Base-by-base conservation (phyloP, 2,113 vertebrate genomes). In the Zapornia atra region DNA sequence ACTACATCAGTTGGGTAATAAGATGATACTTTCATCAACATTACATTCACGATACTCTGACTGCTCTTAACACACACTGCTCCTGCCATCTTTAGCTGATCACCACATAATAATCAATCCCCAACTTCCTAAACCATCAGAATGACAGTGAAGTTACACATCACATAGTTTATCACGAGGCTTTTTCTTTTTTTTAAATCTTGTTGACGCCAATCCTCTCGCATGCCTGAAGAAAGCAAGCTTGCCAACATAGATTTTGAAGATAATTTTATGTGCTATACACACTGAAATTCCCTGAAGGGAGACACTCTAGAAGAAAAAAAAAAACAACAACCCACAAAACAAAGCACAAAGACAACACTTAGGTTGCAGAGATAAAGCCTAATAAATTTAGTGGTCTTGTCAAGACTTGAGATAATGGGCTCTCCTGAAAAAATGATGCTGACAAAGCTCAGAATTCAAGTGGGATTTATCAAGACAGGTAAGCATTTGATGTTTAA, bases 351-450 rank as follows among this genome's bases (percentile, higher is more conserved):
- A 13, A 87, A 84, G 34, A 89, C 56, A 92, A 84, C 56, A 81
- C 6, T 17, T 54, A 68, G 18, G n/a, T 75, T 91, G 86, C 76
- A 10, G 6, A 95, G 89, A 95, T 89, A 94, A 88, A 71, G 61
- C n/a, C 69, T 86, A 88, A 90, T 77, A 94, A 92, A 86, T 94
- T 91, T 70, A 81, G 38, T 34, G 18, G 38, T 82, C 83, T 82
- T 86, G 69, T 89, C 89, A 91, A 86, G 80, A 83, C 42, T 65
- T 21, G 40, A 66, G 64, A 59, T 73, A 96, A 84, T 6, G 18
- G 28, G 36, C 17, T 82, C 17, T 38, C 26, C 44, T 53, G 6
- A 6, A 78, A 88, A 94, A 59, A 1, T 34, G 17, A 82, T 68
- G 68, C 15, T 72, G 44, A 69, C 28, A 88, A 88, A 56, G 14